Evolutionary conservation across 2,888 invertebrate genomes (phyloP), one percentile per base, ranked within the genome.

Genomic region (Orgyia antiqua): DNA sequence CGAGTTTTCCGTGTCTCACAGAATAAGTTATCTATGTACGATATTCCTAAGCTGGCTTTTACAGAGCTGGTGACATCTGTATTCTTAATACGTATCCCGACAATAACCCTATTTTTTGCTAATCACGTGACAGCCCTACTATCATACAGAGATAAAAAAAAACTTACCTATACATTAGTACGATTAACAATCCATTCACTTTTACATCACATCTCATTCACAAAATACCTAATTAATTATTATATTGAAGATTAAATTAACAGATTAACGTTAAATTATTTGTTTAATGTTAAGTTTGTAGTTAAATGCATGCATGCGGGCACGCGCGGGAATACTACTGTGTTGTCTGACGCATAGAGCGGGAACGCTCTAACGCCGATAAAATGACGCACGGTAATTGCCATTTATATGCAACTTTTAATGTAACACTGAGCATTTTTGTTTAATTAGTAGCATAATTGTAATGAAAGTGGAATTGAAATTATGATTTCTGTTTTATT

Each of bases 311-410:
- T 29, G 31, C 21, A 36, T 32, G 27, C 31, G 36, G 29, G 36
- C 36, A 36, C 36, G 36, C 36, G 36, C 36, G 18, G 23, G 24
- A 10, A 28, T 26, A 32, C 36, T 32, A 23, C 36, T 11, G 26
- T 29, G 13, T 24, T 25, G 23, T 36, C 36, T 36, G 36, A 36
- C 31, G 31, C 25, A 31, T 24, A 13, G 21, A 8, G 21, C 6
- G 31, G 24, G 36, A 13, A 32, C 25, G 36, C 28, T 29, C 23
- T n/a, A 26, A 23, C 23, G 36, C 13, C 31, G 26, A 36, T 36
- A 36, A 36, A 20, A 29, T 32, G 36, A 13, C 23, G 31, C 36
- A 13, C 25, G 31, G 18, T 31, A 28, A 31, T 31, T 26, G 23
- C 9, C 6, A 31, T 24, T 6, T 1, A 29, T 10, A 25, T 4